Evolutionary conservation across 2,113 vertebrate genomes (phyloP).

Genomic region (Heterocephalus glaber): DNA sequence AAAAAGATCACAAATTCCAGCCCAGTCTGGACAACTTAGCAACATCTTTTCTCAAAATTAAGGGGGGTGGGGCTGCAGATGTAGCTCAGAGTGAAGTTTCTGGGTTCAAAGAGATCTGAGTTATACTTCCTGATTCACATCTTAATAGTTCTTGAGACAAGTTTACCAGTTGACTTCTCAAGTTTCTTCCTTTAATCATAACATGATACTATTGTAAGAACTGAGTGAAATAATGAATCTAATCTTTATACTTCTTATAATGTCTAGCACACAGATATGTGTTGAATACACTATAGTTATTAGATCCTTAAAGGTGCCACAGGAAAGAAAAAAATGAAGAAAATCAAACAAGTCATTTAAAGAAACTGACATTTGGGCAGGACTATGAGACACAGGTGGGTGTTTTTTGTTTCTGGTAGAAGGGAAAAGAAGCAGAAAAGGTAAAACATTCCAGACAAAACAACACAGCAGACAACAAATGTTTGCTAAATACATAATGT

Average conservation of each 20-base stretch:
- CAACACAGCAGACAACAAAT: slow-evolving; percentile 1
- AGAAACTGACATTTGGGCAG: slow-evolving; percentile 34
- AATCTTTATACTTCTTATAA: not conserved
- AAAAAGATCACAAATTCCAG: not conserved
- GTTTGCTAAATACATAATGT: not conserved
- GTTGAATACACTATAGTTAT: not conserved
- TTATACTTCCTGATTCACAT: not conserved
- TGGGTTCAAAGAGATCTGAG: not conserved
- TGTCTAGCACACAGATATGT: not conserved
- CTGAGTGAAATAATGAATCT: not conserved
- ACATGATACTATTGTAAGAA: not conserved
- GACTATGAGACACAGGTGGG: not conserved
- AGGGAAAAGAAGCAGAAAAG: not conserved
- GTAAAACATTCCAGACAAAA: slow-evolving; percentile 1
- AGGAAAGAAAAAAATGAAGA: not conserved
- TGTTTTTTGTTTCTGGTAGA: not conserved
- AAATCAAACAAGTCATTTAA: slow-evolving; percentile 40
- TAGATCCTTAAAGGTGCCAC: not conserved
- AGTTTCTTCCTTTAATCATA: not conserved
- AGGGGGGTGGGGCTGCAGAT: not conserved
- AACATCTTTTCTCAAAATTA: not conserved
- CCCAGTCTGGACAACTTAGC: not conserved
- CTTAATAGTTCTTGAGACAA: not conserved
- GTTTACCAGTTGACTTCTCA: not conserved
- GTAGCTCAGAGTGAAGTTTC: not conserved